Evolutionary conservation across 2,797 vertebrate genomes (phyloP).

Genomic region (Helarctos malayanus): DNA sequence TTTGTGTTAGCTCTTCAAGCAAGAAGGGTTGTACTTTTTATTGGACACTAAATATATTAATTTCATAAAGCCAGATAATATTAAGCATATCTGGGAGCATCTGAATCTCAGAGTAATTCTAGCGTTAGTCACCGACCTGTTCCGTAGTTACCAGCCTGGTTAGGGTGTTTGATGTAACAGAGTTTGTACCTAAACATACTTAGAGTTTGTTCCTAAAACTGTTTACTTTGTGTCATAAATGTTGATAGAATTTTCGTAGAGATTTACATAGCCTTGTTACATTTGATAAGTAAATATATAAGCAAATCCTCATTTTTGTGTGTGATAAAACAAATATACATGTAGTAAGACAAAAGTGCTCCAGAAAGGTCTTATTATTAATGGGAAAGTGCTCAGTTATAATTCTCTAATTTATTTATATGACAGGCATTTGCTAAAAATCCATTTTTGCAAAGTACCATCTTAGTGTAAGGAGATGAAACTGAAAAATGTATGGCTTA

Average conservation of each 20-base stretch:
- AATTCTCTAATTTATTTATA: slow-evolving; percentile 23
- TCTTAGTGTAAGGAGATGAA: slow-evolving; percentile 13
- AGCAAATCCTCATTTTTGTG: slow-evolving; percentile 11
- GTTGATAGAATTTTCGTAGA: slow-evolving; percentile 24
- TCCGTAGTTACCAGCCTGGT: background rate
- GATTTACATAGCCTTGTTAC: slow-evolving; percentile 19
- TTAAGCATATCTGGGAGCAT: slow-evolving; percentile 24
- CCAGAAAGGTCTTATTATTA: background rate
- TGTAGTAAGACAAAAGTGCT: background rate
- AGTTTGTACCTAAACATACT: background rate
- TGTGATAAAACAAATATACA: slow-evolving; percentile 45
- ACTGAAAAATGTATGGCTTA: background rate
- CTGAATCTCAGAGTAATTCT: background rate
- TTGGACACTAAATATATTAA: background rate
- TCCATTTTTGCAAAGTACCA: background rate
- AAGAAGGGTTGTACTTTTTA: background rate
- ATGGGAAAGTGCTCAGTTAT: background rate
- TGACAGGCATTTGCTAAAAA: background rate
- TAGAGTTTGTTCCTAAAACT: slow-evolving; percentile 11
- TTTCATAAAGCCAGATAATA: background rate
- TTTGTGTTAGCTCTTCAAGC: background rate
- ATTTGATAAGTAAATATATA: slow-evolving; percentile 12
- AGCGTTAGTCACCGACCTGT: background rate
- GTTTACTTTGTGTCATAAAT: background rate
- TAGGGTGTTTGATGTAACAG: background rate